A percentile compares a stretch with the other conserved stretches of the same genome.
Conservation (phyloP, 2,113 vertebrate species). For the Eolophus roseicapilla region DNA sequence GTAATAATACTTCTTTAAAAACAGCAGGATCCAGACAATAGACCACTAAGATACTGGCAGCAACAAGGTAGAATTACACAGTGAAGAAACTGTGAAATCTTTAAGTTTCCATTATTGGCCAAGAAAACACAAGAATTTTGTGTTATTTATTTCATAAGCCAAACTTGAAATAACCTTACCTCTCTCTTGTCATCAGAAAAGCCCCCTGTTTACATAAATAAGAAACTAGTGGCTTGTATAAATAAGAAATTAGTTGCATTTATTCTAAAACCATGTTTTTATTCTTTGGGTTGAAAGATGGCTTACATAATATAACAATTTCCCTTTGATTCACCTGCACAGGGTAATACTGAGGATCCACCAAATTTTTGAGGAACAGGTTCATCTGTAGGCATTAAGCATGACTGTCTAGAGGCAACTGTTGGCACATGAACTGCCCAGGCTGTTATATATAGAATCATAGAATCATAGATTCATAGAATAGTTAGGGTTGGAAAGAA, state of each 20-base stretch:
- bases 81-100: constrained; percentile 49
- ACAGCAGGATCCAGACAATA: constrained; percentile 54
- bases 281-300: background rate
- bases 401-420: rapidly evolving
- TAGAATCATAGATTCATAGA: no score
- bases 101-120: constrained; percentile 49
- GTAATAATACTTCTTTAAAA: constrained; percentile 59
- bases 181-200: background rate
- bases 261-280: background rate
- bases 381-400: background rate
- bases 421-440: background rate
- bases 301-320: background rate
- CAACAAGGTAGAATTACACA: constrained; percentile 17
- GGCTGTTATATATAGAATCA: background rate
- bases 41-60: constrained; percentile 49
- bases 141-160: constrained; percentile 35
- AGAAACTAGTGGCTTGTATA: background rate
- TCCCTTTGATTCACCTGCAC: background rate
- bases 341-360: background rate
- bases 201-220: background rate
- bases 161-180: background rate
- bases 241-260: background rate
- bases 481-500: no score
- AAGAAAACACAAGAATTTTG: constrained; percentile 34
- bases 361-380: background rate